Evolutionary conservation across 2,113 vertebrate genomes (phyloP).

Genomic region (Alaudala cheleensis): DNA sequence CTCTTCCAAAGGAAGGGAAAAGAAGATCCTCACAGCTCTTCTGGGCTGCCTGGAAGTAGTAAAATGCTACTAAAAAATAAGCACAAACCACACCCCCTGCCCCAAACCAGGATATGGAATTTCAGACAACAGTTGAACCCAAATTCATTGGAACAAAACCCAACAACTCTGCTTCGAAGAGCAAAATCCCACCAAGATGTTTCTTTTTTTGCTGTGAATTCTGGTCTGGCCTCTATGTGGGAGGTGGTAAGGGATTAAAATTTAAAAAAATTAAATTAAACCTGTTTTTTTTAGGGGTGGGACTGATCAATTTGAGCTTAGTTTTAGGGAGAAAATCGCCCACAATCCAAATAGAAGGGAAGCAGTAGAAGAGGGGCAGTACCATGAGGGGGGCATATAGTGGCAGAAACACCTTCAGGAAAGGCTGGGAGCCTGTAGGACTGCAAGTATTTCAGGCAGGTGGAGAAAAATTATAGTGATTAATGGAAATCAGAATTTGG

Average conservation of each 20-base stretch:
- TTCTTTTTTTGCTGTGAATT: neutral
- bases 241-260: neutral
- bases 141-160: neutral
- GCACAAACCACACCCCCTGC: neutral
- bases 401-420: neutral
- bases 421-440: neutral
- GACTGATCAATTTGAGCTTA: neutral
- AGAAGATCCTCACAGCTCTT: neutral
- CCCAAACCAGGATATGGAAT: neutral
- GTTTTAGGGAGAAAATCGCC: fast-evolving
- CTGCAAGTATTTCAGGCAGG: neutral
- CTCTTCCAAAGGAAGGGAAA: neutral
- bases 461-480: neutral
- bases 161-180: neutral
- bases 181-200: neutral
- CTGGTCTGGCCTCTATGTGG: neutral
- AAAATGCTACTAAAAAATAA: neutral
- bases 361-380: neutral
- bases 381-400: neutral
- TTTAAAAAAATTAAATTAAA: fast-evolving
- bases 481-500: neutral
- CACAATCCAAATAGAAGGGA: neutral
- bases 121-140: neutral
- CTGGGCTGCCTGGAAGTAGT: neutral
- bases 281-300: neutral